Evolutionary conservation across 2,797 vertebrate species (phyloP).

Genomic region (Toxotes lorentzi): DNA sequence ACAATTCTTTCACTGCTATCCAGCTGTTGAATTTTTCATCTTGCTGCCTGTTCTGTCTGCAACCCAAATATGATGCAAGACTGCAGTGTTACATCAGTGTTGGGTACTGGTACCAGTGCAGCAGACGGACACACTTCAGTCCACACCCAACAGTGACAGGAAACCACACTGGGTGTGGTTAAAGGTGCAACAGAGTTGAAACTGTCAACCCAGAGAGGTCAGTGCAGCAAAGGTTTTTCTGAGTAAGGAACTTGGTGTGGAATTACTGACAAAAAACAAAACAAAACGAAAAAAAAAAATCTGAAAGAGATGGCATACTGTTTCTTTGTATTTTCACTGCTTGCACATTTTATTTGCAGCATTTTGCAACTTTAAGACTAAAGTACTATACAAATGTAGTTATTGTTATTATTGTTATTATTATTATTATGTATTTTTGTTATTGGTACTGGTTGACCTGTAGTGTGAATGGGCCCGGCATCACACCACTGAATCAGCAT

Average conservation of each 20-base stretch:
- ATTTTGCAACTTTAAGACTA: conserved; percentile 5
- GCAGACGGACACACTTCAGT: conserved; percentile 40
- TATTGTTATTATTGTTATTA: background rate
- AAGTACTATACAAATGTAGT: conserved; percentile 16
- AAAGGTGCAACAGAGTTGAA: conserved; percentile 43
- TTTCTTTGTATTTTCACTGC: background rate
- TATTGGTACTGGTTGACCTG: conserved; percentile 56
- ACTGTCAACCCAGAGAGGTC: conserved; percentile 33
- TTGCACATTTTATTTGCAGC: conserved; percentile 3
- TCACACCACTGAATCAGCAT: conserved; percentile 94
- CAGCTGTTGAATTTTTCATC: background rate
- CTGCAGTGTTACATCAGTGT: conserved; percentile 39
- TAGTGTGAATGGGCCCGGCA: conserved; percentile 86
- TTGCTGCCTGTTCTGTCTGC: conserved; percentile 15
- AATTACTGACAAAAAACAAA: conserved; percentile 1
- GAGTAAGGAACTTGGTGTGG: conserved; percentile 11
- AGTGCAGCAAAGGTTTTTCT: conserved; percentile 24
- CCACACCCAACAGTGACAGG: conserved; percentile 31
- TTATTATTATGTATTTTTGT: conserved; percentile 4
- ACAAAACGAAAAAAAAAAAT: background rate
- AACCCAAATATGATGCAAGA: conserved; percentile 42
- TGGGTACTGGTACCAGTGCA: conserved; percentile 38
- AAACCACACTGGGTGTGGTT: conserved; percentile 39
- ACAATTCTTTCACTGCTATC: conserved; percentile 30
- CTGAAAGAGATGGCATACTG: conserved; percentile 20